phyloP scores from a whole-genome alignment of 2,113 vertebrate genomes.

The Odocoileus virginianus region DNA sequence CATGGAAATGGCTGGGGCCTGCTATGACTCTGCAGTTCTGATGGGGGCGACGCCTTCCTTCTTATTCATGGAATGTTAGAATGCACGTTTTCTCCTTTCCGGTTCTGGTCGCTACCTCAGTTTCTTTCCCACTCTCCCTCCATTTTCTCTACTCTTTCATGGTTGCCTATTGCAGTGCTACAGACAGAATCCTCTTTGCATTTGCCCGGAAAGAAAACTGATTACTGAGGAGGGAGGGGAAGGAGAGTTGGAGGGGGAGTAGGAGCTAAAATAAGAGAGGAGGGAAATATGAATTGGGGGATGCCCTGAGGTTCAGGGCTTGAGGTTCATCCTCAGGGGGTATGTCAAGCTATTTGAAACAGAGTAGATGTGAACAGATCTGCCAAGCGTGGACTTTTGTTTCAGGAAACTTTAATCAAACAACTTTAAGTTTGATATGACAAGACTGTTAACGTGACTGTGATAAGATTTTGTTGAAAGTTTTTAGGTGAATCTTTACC shows the following conservation, averaged over 20 bases:
- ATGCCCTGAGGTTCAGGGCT: neutral
- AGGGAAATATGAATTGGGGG: conserved; percentile 42
- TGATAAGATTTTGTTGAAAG: neutral
- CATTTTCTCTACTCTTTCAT: neutral
- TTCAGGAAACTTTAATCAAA: neutral
- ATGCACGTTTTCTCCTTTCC: conserved; percentile 47
- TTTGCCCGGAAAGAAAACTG: neutral
- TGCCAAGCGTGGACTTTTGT: neutral
- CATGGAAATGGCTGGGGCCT: conserved; percentile 73
- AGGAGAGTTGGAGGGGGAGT: neutral
- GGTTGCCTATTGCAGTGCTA: neutral
- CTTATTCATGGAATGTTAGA: conserved; percentile 50
- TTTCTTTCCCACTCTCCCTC: conserved; percentile 18
- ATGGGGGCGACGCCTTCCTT: conserved; percentile 77
- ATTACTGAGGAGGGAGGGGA: neutral
- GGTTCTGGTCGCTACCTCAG: conserved; percentile 37
- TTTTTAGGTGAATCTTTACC: conserved; percentile 16
- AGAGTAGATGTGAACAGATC: neutral
- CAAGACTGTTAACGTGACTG: neutral
- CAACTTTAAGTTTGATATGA: conserved; percentile 13
- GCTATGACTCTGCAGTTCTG: conserved; percentile 88
- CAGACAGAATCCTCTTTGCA: neutral
- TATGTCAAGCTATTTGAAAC: neutral
- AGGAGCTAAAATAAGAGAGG: neutral
- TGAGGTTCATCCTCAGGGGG: neutral